These are phyloP conservation scores for Simalia tracyae DNA, from an alignment of 2,797 vertebrate genomes.

Conservation along the genomic window DNA sequence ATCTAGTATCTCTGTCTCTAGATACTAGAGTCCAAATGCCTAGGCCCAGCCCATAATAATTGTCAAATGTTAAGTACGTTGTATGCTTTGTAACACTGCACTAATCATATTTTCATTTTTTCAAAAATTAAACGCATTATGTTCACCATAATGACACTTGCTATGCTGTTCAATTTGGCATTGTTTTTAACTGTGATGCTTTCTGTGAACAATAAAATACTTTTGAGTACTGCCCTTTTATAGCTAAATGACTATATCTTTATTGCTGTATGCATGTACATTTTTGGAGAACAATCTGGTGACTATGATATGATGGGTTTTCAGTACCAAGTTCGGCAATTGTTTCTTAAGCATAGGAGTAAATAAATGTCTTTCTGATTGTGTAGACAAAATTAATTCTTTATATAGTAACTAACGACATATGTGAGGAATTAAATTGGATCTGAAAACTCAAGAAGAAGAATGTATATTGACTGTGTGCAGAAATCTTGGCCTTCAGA, in stretches of 20 bases:
- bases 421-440: constrained; percentile 22
- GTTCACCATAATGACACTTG: neutral
- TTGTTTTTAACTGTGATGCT: neutral
- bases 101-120: neutral
- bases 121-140: neutral
- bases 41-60: neutral
- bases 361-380: constrained; percentile 39
- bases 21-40: neutral
- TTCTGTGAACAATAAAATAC: neutral
- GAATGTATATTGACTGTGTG: constrained; percentile 14
- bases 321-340: constrained; percentile 32
- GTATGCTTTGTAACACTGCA: neutral
- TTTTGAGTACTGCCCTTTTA: neutral
- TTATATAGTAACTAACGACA: constrained; percentile 33
- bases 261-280: neutral
- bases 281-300: neutral
- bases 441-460: constrained; percentile 2
- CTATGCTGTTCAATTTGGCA: neutral
- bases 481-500: constrained; percentile 54
- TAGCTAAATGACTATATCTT: neutral
- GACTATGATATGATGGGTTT: constrained; percentile 5
- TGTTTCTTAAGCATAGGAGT: constrained; percentile 49
- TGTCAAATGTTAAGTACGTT: neutral
- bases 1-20: neutral
- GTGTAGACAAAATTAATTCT: constrained; percentile 51